Evolutionary conservation across 2,888 invertebrate genomes (phyloP), one percentile per base, ranked within the genome.

Genomic region (Rhimphoctona megacephalus): DNA sequence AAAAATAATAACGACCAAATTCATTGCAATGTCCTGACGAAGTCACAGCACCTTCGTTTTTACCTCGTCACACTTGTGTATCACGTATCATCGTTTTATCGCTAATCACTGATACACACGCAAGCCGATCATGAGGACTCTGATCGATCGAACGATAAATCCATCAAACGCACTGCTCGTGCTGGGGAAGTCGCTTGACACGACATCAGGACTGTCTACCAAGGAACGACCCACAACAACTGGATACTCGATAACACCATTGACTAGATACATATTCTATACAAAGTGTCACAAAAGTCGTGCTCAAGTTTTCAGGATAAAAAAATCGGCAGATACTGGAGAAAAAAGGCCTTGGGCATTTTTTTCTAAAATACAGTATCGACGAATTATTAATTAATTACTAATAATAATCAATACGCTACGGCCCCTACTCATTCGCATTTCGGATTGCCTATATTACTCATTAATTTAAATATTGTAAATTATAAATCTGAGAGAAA

Each of bases 111-210:
- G 85, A 85, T 81, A 25, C 52, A 69, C 77, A 81, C 64, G 70
- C 85, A 25, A 85, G 33, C 49, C 72, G 76, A 81, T 81, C 72
- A 54, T 46, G 43, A 57, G 52, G 64, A 49, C 64, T n/a, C 46
- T 3, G 66, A 22, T 67, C 78, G 85, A 85, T 85, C 81, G 57
- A 57, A 17, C 81, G 81, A 85, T 85, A 85, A 85, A 85, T 85
- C 85, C 78, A 85, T 85, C 85, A 85, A 78, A 77, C 64, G 57
- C 43, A 43, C 69, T 77, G 30, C 84, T 74, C 79, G 79, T 74
- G 84, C 74, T 73, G 73, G 19, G 83, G 17, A 57, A 52, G 79
- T 36, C 46, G 72, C 78, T 72, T 64, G 72, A 79, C 74, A 76
- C 81, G 70, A 70, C 64, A 76, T 46, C 74, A 30, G 22, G 61